These are phyloP conservation scores for Pristionchus maxplancki DNA, from an alignment of 2,888 invertebrate genomes.

Conservation along the genomic window DNA sequence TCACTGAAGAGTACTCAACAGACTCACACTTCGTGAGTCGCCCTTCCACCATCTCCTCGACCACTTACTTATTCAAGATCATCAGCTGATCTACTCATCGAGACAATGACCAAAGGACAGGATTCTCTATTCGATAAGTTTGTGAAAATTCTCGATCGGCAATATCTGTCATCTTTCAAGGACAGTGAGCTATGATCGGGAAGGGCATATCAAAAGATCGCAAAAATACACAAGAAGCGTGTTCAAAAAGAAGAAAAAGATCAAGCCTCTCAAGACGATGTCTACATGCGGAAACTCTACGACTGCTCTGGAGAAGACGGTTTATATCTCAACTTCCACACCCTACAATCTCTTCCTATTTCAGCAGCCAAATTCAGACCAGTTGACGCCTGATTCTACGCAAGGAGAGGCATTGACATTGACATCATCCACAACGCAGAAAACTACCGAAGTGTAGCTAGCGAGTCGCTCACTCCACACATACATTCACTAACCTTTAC, in stretches of 20 bases:
- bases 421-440: neutral
- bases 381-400: neutral
- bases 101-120: neutral
- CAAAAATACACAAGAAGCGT: neutral
- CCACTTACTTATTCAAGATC: neutral
- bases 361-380: neutral
- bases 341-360: neutral
- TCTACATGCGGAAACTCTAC: neutral
- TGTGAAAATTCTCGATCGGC: neutral
- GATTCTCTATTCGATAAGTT: conserved; percentile 16
- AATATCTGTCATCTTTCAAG: neutral
- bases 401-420: conserved; percentile 4
- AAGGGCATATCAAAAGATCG: neutral
- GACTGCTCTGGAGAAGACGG: neutral
- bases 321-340: no score
- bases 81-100: conserved; percentile 3
- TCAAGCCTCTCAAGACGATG: neutral
- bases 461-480: neutral
- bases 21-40: conserved; percentile 1
- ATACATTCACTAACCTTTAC: neutral
- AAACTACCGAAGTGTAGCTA: neutral
- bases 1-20: neutral
- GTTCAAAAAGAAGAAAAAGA: neutral
- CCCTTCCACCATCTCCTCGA: neutral
- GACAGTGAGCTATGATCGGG: neutral